Percentiles rank a stretch among this genome's conserved stretches.
These are phyloP conservation scores for Hiodon tergisus DNA, from an alignment of 2,113 vertebrate genomes.

Conservation along the genomic window DNA sequence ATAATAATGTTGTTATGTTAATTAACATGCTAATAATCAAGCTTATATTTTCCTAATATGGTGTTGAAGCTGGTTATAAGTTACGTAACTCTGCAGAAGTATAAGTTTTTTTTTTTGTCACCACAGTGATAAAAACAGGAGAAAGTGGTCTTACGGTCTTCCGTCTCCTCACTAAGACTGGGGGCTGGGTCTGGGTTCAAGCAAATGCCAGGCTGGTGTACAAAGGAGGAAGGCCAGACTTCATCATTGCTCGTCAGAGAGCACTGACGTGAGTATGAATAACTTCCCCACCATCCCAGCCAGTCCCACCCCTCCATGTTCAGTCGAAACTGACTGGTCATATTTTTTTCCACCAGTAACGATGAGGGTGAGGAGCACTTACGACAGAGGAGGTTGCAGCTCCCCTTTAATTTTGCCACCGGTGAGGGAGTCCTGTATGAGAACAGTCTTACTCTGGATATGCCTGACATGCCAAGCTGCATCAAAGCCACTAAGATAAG, in stretches of 20 bases:
- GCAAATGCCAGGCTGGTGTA: slow-evolving; percentile 66
- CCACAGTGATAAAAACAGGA: slow-evolving; percentile 71
- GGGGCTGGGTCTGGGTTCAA: slow-evolving; percentile 75
- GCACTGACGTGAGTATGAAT: slow-evolving; percentile 62
- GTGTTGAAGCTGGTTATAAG: background rate
- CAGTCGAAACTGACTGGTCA: background rate
- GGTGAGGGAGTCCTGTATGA: slow-evolving; percentile 71
- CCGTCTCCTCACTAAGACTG: slow-evolving; percentile 66
- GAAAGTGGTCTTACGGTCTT: slow-evolving; percentile 67
- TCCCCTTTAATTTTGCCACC: slow-evolving; percentile 65
- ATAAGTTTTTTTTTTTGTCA: background rate
- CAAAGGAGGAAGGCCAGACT: slow-evolving; percentile 64
- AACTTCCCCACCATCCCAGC: background rate
- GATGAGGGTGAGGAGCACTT: slow-evolving; percentile 73
- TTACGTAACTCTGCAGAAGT: too few relatives aligned
- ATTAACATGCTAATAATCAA: background rate
- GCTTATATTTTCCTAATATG: background rate
- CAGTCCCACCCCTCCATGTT: background rate
- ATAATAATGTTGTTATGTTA: background rate
- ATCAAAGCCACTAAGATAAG: slow-evolving; percentile 30
- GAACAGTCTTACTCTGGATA: slow-evolving; percentile 44
- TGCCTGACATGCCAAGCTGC: slow-evolving; percentile 28
- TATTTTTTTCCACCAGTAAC: slow-evolving; percentile 47
- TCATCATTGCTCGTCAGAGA: slow-evolving; percentile 65
- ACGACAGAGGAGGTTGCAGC: slow-evolving; percentile 55